Percentiles rank a stretch among this genome's conserved stretches.
Evolutionary conservation across 2,113 vertebrate genomes (phyloP).

Genomic region (Lates calcarifer): DNA sequence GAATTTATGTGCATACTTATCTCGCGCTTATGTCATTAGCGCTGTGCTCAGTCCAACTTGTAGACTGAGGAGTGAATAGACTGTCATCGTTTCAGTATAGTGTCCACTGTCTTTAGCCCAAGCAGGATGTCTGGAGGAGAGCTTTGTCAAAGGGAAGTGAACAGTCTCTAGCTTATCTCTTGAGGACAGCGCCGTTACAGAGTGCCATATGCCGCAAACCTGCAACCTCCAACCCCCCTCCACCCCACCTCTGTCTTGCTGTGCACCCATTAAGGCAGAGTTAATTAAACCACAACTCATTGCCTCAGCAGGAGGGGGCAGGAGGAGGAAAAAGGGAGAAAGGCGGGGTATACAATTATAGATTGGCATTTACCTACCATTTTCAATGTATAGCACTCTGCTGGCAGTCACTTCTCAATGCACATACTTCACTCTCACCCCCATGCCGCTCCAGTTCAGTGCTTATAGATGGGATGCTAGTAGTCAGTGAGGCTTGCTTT

Average conservation of each 20-base stretch:
- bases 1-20: conserved; percentile 62
- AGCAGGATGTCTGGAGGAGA: conserved; percentile 17
- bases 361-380: conserved; percentile 72
- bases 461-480: neutral
- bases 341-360: conserved; percentile 57
- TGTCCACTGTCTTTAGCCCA: conserved; percentile 41
- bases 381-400: conserved; percentile 59
- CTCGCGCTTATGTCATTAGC: conserved; percentile 62
- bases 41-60: conserved; percentile 28
- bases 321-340: conserved; percentile 26
- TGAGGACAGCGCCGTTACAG: conserved; percentile 62
- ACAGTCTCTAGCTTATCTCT: conserved; percentile 67
- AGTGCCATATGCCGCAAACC: conserved; percentile 58
- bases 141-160: conserved; percentile 35
- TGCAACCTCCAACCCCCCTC: conserved; percentile 46
- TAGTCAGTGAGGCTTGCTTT: conserved; percentile 28
- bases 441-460: conserved; percentile 16
- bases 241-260: conserved; percentile 62
- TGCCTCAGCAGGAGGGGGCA: conserved; percentile 68
- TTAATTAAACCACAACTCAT: conserved; percentile 85
- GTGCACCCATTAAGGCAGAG: conserved; percentile 80
- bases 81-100: conserved; percentile 33
- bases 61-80: no score
- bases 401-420: conserved; percentile 47
- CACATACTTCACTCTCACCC: conserved; percentile 26